phyloP scores from a whole-genome alignment of 2,797 vertebrate species.

The Sebastes ruberrimus region DNA sequence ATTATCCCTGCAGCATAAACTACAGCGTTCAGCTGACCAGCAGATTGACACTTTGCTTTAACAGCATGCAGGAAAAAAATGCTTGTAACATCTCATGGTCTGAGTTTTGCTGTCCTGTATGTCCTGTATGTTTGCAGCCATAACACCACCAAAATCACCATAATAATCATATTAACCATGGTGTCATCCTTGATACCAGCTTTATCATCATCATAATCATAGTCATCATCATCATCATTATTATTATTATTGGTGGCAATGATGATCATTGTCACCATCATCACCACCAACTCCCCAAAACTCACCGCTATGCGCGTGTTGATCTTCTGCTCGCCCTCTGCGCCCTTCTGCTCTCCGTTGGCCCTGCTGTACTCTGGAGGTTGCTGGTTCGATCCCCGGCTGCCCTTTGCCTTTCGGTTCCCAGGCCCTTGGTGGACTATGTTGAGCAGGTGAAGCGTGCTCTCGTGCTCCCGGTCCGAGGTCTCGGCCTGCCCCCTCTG shows the following conservation, averaged over 20 bases:
- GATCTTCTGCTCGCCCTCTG: slow-evolving; percentile 86
- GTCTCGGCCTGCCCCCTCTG: slow-evolving; percentile 91
- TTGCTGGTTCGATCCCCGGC: slow-evolving; percentile 80
- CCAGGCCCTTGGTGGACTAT: slow-evolving; percentile 93
- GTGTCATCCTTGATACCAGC: not conserved
- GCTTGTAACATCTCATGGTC: not conserved
- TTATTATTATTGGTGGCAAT: not conserved
- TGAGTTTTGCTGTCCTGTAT: not conserved
- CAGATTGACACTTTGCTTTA: not conserved
- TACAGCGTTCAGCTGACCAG: not conserved
- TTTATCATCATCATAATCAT: not conserved
- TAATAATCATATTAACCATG: not conserved
- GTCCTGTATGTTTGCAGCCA: not conserved
- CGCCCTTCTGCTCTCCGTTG: slow-evolving; percentile 78
- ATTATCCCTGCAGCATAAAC: not conserved
- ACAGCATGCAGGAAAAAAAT: not conserved
- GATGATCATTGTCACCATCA: not conserved
- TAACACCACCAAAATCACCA: not conserved
- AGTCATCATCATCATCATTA: not conserved
- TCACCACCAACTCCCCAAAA: slow-evolving; percentile 11
- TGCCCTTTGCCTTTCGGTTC: slow-evolving; percentile 86
- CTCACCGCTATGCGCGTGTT: slow-evolving; percentile 93
- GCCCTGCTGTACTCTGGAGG: slow-evolving; percentile 80
- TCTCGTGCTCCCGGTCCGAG: slow-evolving; percentile 92
- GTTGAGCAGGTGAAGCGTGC: slow-evolving; percentile 92